Conservation (phyloP, 2,888 invertebrate species). For the Ernsta delagoae region DNA sequence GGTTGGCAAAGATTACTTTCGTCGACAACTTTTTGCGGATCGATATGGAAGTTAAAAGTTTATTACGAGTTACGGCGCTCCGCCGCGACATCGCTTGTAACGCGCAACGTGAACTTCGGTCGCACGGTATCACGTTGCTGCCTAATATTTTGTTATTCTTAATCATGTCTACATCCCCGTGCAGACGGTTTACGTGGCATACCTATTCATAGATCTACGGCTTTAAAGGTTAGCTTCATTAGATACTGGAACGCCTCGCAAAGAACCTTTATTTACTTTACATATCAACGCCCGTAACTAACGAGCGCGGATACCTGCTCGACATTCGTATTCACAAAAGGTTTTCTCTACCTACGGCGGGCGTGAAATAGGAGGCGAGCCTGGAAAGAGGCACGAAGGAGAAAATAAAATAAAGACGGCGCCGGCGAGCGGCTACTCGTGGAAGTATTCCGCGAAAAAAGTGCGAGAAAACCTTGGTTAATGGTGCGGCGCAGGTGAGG, state of each 20-base stretch:
- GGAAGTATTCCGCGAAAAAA: slow-evolving; percentile 80
- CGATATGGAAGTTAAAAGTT: slow-evolving; percentile 56
- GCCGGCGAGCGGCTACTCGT: slow-evolving; percentile 74
- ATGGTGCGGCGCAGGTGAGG: too few relatives aligned
- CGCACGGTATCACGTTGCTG: too few relatives aligned
- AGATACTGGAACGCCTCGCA: slow-evolving; percentile 46
- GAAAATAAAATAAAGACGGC: slow-evolving; percentile 85
- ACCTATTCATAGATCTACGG: slow-evolving; percentile 28
- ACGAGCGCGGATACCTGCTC: slow-evolving; percentile 81
- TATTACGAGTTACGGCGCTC: too few relatives aligned
- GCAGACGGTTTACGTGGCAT: slow-evolving; percentile 16
- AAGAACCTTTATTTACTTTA: slow-evolving; percentile 79
- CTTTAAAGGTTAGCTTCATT: slow-evolving; percentile 47
- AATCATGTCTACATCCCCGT: slow-evolving; percentile 44
- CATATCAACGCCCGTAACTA: slow-evolving; percentile 79
- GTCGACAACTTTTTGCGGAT: slow-evolving; percentile 78
- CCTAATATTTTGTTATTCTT: slow-evolving; percentile 47
- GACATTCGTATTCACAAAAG: slow-evolving; percentile 84
- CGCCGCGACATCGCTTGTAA: too few relatives aligned
- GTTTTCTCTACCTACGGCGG: slow-evolving; percentile 81
- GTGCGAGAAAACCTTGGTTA: slow-evolving; percentile 79
- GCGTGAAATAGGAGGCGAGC: slow-evolving; percentile 82
- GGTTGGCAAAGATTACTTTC: slow-evolving; percentile 82
- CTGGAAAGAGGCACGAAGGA: slow-evolving; percentile 82
- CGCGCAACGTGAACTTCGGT: too few relatives aligned